phyloP scores from a whole-genome alignment of 2,113 vertebrate species.

The Bombycilla garrulus region DNA sequence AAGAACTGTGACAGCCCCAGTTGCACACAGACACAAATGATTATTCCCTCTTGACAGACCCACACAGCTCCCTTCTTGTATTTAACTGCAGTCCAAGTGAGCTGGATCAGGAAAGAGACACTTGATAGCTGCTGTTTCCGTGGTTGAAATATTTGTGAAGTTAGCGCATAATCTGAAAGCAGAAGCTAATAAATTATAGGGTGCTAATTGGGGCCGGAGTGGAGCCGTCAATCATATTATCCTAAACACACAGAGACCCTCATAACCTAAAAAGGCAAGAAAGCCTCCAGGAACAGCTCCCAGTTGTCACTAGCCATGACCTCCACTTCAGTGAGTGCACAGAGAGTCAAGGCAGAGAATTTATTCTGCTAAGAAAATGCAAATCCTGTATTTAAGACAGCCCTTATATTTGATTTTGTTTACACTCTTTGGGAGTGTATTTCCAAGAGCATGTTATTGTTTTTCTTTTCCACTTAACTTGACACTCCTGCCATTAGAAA shows the following conservation, averaged over 20 bases:
- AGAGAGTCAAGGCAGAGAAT: constrained; percentile 8
- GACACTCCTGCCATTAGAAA: background rate
- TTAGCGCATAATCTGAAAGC: constrained; percentile 87
- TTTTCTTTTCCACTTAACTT: background rate
- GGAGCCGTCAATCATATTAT: constrained; percentile 80
- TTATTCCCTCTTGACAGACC: constrained; percentile 76
- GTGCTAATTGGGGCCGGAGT: constrained; percentile 85
- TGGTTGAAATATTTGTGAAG: constrained; percentile 88
- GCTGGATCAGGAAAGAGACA: constrained; percentile 77
- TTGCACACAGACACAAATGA: constrained; percentile 67
- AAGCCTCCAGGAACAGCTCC: constrained; percentile 70
- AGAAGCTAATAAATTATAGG: constrained; percentile 88
- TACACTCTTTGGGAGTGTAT: background rate
- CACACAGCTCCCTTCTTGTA: constrained; percentile 67
- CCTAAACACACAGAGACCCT: constrained; percentile 81
- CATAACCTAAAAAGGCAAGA: constrained; percentile 86
- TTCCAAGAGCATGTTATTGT: background rate
- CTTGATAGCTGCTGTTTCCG: constrained; percentile 82
- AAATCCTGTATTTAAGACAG: background rate
- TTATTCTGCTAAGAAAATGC: constrained; percentile 44
- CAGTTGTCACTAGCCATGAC: constrained; percentile 80
- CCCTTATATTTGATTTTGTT: background rate
- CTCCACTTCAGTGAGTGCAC: constrained; percentile 65
- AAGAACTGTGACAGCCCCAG: background rate
- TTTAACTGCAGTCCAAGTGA: constrained; percentile 67